Evolutionary conservation across 2,113 vertebrate species (phyloP), one percentile per base, ranked within the genome.

Genomic region (Colius striatus): DNA sequence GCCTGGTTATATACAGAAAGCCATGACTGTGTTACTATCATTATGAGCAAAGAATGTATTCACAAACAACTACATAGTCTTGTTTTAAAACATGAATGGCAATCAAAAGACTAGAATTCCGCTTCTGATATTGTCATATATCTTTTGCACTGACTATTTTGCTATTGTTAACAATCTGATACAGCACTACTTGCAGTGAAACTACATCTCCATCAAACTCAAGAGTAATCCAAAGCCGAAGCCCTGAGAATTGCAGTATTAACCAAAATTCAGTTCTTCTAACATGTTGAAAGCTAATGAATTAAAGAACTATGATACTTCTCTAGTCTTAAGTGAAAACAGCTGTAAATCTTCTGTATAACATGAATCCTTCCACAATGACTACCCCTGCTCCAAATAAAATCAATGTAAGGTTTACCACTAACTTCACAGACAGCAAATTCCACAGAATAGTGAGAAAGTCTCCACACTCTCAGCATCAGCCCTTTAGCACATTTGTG

Each of bases 201-300:
- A 86, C 26, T 77, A 73, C 27, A 74, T 11, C 32, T 57, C 16
- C 13, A 43, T 20, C 23, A 80, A 84, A 95, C 6, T 47, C 36
- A 54, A 54, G 8, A 87, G 26, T 3, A 81, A 57, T 8, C 25
- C 36, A 82, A n/a, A 89, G 23, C 26, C 60, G 58, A 87, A 82
- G 30, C 18, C 43, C 41, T 41, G 27, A 84, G 34, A 20, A 89
- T 8, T 87, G 25, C 8, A 30, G 16, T 25, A 74, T 63, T 81
- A 78, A 78, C 73, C 50, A 90, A 92, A 94, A 89, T 72, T 67
- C 70, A 82, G 45, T 55, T 95, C 13, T 85, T 94, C 51, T 50
- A 74, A 81, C 81, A 45, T 91, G 45, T 55, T 81, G 80, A 92
- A 94, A 90, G 22, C 6, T 38, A 74, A 81, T 45, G 36, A 80